Evolutionary conservation across 1,140 invertebrate species (phyloP).

Genomic region (Eueides isabella): DNA sequence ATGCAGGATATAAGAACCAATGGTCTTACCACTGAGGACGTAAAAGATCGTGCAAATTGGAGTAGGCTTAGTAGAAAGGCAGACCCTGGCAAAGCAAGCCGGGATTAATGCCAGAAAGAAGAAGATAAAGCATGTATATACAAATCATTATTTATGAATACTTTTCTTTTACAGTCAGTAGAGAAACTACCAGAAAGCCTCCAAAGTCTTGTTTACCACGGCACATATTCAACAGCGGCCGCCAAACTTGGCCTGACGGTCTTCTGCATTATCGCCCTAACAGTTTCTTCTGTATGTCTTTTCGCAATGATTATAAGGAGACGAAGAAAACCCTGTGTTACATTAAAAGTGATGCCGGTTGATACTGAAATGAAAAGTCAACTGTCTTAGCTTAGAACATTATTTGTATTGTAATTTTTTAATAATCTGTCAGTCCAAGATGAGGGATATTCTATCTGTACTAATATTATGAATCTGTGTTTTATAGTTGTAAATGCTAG

Average conservation of each 20-base stretch:
- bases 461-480: no score
- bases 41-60: no score
- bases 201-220: constrained; percentile 73
- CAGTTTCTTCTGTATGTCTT: constrained; percentile 60
- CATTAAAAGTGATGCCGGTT: constrained; percentile 42
- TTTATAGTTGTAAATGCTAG: no score
- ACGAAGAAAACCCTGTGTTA: constrained; percentile 62
- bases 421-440: not conserved
- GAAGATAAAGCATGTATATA: no score
- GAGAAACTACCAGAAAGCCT: constrained; percentile 72
- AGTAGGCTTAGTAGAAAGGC: no score
- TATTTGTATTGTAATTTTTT: no score
- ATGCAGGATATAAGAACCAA: no score
- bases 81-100: no score
- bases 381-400: not conserved
- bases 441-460: not conserved
- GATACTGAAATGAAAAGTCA: constrained; percentile 31
- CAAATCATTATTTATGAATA: no score
- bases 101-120: no score
- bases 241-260: constrained; percentile 65
- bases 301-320: constrained; percentile 52
- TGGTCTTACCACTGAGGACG: no score
- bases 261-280: constrained; percentile 56
- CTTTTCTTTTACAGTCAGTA: constrained; percentile 54
- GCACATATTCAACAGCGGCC: constrained; percentile 76